A percentile compares a stretch with the other conserved stretches of the same genome.
phyloP scores from a whole-genome alignment of 2,888 invertebrate genomes.

The Tricholauxania praeusta region DNA sequence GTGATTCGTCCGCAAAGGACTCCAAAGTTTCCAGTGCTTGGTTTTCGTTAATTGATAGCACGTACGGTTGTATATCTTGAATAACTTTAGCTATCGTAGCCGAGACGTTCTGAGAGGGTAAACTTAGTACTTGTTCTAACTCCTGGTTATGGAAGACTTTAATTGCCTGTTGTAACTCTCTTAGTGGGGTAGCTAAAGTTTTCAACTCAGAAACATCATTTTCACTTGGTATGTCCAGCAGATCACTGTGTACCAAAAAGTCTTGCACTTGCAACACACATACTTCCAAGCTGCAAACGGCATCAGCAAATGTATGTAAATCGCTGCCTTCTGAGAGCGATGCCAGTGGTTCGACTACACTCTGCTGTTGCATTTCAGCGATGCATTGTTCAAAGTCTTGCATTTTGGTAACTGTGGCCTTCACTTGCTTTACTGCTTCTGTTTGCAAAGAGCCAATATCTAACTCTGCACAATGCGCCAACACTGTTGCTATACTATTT shows the following conservation, averaged over 20 bases:
- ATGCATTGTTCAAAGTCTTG: constrained; percentile 66
- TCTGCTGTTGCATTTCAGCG: constrained; percentile 63
- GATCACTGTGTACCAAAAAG: constrained; percentile 51
- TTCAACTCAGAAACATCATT: constrained; percentile 53
- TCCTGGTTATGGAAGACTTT: constrained; percentile 53
- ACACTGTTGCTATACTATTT: constrained; percentile 58
- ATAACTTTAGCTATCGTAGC: constrained; percentile 47
- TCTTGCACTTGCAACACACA: constrained; percentile 63
- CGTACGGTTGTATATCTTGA: constrained; percentile 51
- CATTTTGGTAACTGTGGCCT: constrained; percentile 63
- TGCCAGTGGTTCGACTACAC: constrained; percentile 58
- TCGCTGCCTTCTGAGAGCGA: constrained; percentile 60
- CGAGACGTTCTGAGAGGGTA: constrained; percentile 45
- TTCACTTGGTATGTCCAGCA: constrained; percentile 49
- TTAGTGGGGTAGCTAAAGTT: constrained; percentile 57
- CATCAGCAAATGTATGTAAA: constrained; percentile 61
- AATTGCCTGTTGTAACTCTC: constrained; percentile 57
- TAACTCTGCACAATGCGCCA: constrained; percentile 57
- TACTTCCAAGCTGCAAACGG: constrained; percentile 58
- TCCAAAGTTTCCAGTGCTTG: constrained; percentile 54
- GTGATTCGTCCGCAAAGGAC: constrained; percentile 51
- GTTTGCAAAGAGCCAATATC: constrained; percentile 52
- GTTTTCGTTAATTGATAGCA: constrained; percentile 54
- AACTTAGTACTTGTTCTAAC: constrained; percentile 50
- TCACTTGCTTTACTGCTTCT: constrained; percentile 52